A percentile compares a stretch with the other conserved stretches of the same genome.
These are phyloP conservation scores for Parapristionchus giblindavisi DNA, from an alignment of 2,888 invertebrate genomes.

Conservation along the genomic window DNA sequence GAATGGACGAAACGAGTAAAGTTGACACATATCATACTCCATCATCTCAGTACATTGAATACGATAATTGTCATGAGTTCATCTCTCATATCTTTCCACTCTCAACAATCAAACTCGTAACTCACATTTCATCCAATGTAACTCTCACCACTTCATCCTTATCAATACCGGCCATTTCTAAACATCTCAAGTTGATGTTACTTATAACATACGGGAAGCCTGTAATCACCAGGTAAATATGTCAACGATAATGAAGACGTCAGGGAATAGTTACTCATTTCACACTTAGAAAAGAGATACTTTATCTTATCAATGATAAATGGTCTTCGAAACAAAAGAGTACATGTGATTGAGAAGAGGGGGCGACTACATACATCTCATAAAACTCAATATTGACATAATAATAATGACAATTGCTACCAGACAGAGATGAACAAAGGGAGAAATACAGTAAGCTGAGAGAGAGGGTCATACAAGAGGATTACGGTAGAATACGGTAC, in stretches of 20 bases:
- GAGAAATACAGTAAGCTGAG: neutral
- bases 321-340: neutral
- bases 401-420: neutral
- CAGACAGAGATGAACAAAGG: neutral
- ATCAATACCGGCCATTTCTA: neutral
- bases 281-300: neutral
- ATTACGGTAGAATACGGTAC: too few relatives aligned
- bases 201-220: too few relatives aligned
- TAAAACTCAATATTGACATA: neutral
- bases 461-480: neutral
- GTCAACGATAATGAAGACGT: neutral
- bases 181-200: too few relatives aligned
- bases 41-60: too few relatives aligned
- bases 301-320: conserved; percentile 10
- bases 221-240: neutral
- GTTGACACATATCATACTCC: too few relatives aligned
- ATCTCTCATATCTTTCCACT: neutral
- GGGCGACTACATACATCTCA: neutral
- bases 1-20: too few relatives aligned
- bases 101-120: neutral
- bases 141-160: conserved; percentile 26
- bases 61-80: neutral
- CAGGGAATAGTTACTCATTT: neutral
- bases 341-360: neutral
- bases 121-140: conserved; percentile 35